A percentile compares a stretch with the other conserved stretches of the same genome.
Evolutionary conservation across 2,888 invertebrate species (phyloP).

Genomic region (Tubulanus polymorphus): DNA sequence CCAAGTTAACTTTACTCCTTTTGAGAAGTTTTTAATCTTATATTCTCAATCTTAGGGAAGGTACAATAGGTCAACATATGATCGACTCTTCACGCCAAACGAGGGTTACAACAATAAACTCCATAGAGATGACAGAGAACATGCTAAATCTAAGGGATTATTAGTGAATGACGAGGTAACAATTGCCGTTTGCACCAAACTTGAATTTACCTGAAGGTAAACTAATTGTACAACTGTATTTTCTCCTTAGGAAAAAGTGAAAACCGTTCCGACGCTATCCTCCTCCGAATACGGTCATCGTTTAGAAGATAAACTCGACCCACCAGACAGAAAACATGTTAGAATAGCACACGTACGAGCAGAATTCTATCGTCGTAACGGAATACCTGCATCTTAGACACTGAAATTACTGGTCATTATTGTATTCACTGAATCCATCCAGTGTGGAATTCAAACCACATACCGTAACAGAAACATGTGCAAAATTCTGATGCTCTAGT

Average conservation of each 20-base stretch:
- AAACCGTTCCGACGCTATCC: slow-evolving; percentile 42
- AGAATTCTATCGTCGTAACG: slow-evolving; percentile 49
- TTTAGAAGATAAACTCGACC: slow-evolving; percentile 31
- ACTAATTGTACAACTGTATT: slow-evolving; percentile 1
- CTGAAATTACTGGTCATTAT: too few species aligned
- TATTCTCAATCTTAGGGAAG: slow-evolving; percentile 25
- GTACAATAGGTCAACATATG: slow-evolving; percentile 37
- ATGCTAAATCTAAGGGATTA: slow-evolving; percentile 47
- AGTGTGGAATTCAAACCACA: too few species aligned
- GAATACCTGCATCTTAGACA: slow-evolving; percentile 20
- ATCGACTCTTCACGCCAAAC: slow-evolving; percentile 38
- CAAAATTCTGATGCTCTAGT: too few species aligned
- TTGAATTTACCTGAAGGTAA: background rate
- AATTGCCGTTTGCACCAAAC: background rate
- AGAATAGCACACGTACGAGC: slow-evolving; percentile 42
- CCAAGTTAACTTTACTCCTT: too few species aligned
- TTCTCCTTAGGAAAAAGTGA: slow-evolving; percentile 40
- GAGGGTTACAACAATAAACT: slow-evolving; percentile 46
- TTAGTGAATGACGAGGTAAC: slow-evolving; percentile 45
- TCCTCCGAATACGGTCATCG: slow-evolving; percentile 49
- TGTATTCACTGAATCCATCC: too few species aligned
- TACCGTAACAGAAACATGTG: too few species aligned
- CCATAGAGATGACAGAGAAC: slow-evolving; percentile 50
- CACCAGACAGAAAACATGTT: slow-evolving; percentile 44
- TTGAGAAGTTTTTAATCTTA: too few species aligned